Evolutionary conservation across 2,113 vertebrate species (phyloP), one percentile per base, ranked within the genome.

Genomic region (Polypterus senegalus): DNA sequence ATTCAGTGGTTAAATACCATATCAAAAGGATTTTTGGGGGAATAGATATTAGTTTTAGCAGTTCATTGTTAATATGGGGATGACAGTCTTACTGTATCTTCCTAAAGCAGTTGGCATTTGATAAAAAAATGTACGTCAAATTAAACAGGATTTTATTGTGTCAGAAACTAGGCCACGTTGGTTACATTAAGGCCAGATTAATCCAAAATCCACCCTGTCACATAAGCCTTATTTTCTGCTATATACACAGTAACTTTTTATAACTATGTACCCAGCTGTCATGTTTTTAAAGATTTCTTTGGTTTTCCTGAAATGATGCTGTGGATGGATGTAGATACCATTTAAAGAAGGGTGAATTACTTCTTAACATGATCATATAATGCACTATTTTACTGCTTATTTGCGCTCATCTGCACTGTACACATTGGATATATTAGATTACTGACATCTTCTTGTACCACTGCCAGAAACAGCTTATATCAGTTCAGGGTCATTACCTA

Each of bases 401-500:
- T 80, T 65, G 60, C 72, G 69, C 77, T 79, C 74, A 79, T 69
- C 63, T 59, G 60, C 68, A 62, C 61, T 58, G 56, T 49, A 47
- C 46, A 61, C 51, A 68, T 62, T 75, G 74, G 74, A 76, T 76
- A 68, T 76, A 80, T 76, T 72, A 72, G 79, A 68, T 76, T 76
- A 70, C 77, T 78, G 76, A 80, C 70, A 72, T 76, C 72, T 66
- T 63, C 67, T 71, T 66, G 66, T 71, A 63, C 64, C 10, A 60
- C 69, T 68, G 68, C 73, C 67, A 71, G 61, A 73, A 68, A 67
- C 49, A 3, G 9, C 63, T 66, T 74, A 67, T 51, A 61, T 75
- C 55, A 51, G 73, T 74, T 76, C 70, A 74, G 80, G 80, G 75
- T 83, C 79, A 81, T 87, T 87, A 83, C 74, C 77, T 74, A 75